Percentiles rank a stretch among this genome's conserved stretches.
These are phyloP conservation scores for Drosophila simulans DNA, from an alignment of 1,140 invertebrate species.

Conservation along the genomic window DNA sequence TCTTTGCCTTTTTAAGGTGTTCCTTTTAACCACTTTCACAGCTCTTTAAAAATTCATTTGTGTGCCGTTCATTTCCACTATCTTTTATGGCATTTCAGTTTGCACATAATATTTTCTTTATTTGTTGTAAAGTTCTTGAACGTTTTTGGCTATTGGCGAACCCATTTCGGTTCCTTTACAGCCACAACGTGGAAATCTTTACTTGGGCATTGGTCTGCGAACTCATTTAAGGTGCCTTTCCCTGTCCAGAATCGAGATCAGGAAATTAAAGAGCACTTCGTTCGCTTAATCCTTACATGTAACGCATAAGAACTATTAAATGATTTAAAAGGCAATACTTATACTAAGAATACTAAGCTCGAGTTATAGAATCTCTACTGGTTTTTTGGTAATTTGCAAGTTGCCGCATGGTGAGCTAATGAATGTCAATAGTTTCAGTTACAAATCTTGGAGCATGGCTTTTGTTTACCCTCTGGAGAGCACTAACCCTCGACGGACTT, in stretches of 20 bases:
- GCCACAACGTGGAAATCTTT: slow-evolving; percentile 70
- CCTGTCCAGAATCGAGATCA: slow-evolving; percentile 12
- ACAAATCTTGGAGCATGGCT: slow-evolving; percentile 5
- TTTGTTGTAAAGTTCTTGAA: slow-evolving; percentile 74
- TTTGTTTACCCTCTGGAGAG: not conserved
- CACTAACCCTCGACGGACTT: slow-evolving; percentile 11
- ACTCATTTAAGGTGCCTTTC: slow-evolving; percentile 19
- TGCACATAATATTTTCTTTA: not conserved
- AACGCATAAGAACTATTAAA: too few relatives aligned
- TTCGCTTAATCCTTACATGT: slow-evolving; percentile 29
- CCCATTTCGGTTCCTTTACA: slow-evolving; percentile 20
- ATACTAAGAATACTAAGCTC: too few relatives aligned
- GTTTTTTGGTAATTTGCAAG: too few relatives aligned
- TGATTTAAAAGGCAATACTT: too few relatives aligned
- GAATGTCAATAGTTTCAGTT: slow-evolving; percentile 6
- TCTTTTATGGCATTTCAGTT: slow-evolving; percentile 1
- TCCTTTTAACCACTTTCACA: not conserved
- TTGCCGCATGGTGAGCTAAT: too few relatives aligned
- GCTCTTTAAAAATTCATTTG: not conserved
- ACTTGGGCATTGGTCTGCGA: slow-evolving; percentile 62
- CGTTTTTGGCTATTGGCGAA: slow-evolving; percentile 41
- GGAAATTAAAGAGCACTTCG: slow-evolving; percentile 28
- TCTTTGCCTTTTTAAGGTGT: not conserved
- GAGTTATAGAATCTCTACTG: too few relatives aligned
- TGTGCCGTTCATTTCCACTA: not conserved